Evolutionary conservation across 92 coral and sea anemone species (phyloP).

Genomic region (Nematostella vectensis): DNA sequence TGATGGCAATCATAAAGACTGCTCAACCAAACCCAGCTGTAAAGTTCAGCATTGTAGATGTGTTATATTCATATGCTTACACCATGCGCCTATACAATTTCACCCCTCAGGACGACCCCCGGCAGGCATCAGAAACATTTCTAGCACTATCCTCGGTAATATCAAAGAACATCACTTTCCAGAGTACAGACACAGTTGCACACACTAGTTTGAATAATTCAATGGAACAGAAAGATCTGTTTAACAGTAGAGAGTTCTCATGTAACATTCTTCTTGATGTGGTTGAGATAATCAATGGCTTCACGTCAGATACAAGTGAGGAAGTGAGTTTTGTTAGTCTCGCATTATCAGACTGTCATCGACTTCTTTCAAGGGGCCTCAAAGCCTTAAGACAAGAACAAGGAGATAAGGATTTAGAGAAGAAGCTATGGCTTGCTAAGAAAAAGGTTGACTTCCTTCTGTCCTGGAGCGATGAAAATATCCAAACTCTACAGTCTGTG

Average conservation of each 20-base stretch:
- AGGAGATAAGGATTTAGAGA: constrained; percentile 30
- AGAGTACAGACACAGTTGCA: constrained; percentile 50
- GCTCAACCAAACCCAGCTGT: constrained; percentile 40
- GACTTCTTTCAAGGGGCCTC: constrained; percentile 49
- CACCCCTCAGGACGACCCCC: constrained; percentile 49
- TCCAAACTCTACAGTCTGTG: constrained; percentile 31
- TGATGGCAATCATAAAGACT: constrained; percentile 41
- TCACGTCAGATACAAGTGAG: not conserved
- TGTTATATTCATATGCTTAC: constrained; percentile 76
- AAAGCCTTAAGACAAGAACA: constrained; percentile 15
- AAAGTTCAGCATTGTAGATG: constrained; percentile 60
- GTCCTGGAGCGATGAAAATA: constrained; percentile 59
- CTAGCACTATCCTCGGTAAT: constrained; percentile 61
- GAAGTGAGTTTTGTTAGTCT: constrained; percentile 27
- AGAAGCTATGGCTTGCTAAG: constrained; percentile 74
- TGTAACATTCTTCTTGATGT: constrained; percentile 47
- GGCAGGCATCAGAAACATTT: constrained; percentile 48
- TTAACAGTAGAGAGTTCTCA: constrained; percentile 64
- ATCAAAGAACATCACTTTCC: constrained; percentile 54
- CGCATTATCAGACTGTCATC: constrained; percentile 72
- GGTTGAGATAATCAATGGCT: constrained; percentile 37
- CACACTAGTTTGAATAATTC: constrained; percentile 48
- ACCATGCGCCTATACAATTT: constrained; percentile 81
- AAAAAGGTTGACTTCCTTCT: constrained; percentile 76
- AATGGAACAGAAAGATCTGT: constrained; percentile 53